Base-by-base conservation (phyloP, 2,113 vertebrate species). In the Noturus placidus region DNA sequence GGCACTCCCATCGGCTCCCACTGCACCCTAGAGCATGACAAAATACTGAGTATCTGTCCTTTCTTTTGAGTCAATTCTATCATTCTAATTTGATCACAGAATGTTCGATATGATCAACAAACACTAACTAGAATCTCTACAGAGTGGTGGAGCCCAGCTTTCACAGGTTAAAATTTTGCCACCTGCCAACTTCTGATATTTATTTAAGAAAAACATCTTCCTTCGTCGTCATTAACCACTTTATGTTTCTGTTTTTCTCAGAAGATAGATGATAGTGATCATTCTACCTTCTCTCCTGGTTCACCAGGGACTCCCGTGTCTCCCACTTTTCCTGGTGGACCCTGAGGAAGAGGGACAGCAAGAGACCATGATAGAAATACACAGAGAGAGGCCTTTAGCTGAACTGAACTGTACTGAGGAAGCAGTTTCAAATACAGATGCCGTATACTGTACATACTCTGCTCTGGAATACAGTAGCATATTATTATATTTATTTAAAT, bases 251-350 rank as follows among this genome's bases (percentile, higher is more conserved):
- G 14, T 30, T 19, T 79, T 50, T 54, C 19, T 78, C 8, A 78
- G 30, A 27, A 69, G 20, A n/a, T 22, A 65, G 56, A 63, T 22
- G 56, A 63, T 22, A 77, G 14, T 20, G n/a, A 9, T 46, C 19
- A 59, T n/a, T 83, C 63, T 91, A 99, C 98, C 96, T 99, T 99
- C 88, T 94, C 93, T 87, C 98, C 97, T 54, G 95, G 92, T 94
- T 99, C 98, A 57, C 97, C 98, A 87, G 96, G 93, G 86, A 95
- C 94, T 89, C 98, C 98, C 65, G 93, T 94, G 87, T 97, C 97
- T 87, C 97, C 97, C 50, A 86, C 70, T 52, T 85, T 91, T 72
- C 90, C 97, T 87, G 97, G 95, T 0, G 97, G 97, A 91, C 98
- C 97, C 98, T 99, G 92, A 46, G 89, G 56, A 38, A 76, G 69